Conservation (phyloP, 2,888 invertebrate species). For the Dynastes grantii region DNA sequence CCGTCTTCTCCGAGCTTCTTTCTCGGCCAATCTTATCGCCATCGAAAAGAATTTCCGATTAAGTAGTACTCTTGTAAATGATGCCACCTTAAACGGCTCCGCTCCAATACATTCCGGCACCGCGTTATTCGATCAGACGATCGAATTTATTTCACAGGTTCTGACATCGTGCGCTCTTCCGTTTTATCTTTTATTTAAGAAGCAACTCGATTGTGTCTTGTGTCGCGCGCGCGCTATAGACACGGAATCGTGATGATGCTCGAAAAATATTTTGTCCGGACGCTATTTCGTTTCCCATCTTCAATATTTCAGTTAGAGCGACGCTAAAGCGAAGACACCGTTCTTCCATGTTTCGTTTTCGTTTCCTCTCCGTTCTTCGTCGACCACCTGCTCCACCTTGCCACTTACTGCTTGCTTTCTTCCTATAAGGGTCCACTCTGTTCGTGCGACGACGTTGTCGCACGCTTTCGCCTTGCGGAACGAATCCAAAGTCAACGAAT, state of each 20-base stretch:
- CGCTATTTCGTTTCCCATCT: conserved; percentile 38
- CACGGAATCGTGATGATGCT: conserved; percentile 16
- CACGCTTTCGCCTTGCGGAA: too few species aligned
- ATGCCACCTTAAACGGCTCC: not conserved
- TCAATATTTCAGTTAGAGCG: conserved; percentile 32
- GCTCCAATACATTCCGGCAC: not conserved
- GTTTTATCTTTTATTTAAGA: conserved; percentile 37
- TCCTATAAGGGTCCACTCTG: too few species aligned
- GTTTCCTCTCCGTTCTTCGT: not conserved
- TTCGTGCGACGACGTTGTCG: too few species aligned
- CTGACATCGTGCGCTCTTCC: conserved; percentile 7
- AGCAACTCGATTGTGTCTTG: conserved; percentile 33
- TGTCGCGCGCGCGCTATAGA: conserved; percentile 6
- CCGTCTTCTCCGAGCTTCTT: too few species aligned
- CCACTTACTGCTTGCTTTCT: not conserved
- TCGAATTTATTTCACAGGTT: conserved; percentile 30
- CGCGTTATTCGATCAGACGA: conserved; percentile 7
- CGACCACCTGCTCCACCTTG: not conserved
- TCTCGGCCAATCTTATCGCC: too few species aligned
- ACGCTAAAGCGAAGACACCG: not conserved
- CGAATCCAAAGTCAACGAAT: not conserved
- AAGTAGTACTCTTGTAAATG: not conserved
- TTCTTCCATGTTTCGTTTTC: conserved; percentile 1
- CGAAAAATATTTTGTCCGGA: conserved; percentile 36
- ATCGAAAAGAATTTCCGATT: not conserved